Percentiles rank a stretch among this genome's conserved stretches.
These are phyloP conservation scores for Bicyclus anynana DNA, from an alignment of 1,140 invertebrate genomes.

Conservation along the genomic window DNA sequence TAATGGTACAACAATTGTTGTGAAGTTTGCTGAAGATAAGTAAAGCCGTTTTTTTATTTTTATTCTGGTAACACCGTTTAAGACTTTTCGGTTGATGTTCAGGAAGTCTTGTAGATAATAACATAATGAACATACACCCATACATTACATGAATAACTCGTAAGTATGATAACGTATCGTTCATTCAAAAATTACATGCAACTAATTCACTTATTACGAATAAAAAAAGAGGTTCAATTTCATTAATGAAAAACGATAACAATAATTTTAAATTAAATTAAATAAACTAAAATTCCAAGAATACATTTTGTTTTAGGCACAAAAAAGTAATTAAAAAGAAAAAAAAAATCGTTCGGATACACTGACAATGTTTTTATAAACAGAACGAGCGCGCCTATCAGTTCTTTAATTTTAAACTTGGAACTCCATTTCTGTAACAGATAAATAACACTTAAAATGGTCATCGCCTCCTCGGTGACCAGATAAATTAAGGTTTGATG, in stretches of 20 bases:
- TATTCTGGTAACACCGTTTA: background rate
- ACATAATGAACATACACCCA: slow-evolving; percentile 19
- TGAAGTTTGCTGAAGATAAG: background rate
- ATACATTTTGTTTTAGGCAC: background rate
- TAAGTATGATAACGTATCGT: slow-evolving; percentile 9
- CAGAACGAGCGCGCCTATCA: slow-evolving; percentile 5
- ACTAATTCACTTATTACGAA: too few species aligned
- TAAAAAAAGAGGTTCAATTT: too few species aligned
- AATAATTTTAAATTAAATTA: too few species aligned
- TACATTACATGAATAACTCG: slow-evolving; percentile 9
- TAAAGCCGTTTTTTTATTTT: background rate
- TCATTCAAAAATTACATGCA: slow-evolving; percentile 9
- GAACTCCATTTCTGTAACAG: slow-evolving; percentile 42
- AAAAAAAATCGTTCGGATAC: slow-evolving; percentile 14
- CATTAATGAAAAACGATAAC: too few species aligned
- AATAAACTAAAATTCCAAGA: too few species aligned
- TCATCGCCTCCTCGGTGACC: slow-evolving; percentile 42
- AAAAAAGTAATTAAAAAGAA: slow-evolving; percentile 12
- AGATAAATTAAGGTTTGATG: slow-evolving; percentile 60
- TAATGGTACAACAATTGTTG: background rate
- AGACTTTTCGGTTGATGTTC: slow-evolving; percentile 5
- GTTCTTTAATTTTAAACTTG: slow-evolving; percentile 29
- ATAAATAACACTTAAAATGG: slow-evolving; percentile 60
- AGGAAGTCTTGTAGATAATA: slow-evolving; percentile 22
- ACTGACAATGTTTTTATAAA: slow-evolving; percentile 3